A percentile compares a stretch with the other conserved stretches of the same genome.
phyloP scores from a whole-genome alignment of 2,888 invertebrate species.

The Scaptodrosophila latifasciaeformis region DNA sequence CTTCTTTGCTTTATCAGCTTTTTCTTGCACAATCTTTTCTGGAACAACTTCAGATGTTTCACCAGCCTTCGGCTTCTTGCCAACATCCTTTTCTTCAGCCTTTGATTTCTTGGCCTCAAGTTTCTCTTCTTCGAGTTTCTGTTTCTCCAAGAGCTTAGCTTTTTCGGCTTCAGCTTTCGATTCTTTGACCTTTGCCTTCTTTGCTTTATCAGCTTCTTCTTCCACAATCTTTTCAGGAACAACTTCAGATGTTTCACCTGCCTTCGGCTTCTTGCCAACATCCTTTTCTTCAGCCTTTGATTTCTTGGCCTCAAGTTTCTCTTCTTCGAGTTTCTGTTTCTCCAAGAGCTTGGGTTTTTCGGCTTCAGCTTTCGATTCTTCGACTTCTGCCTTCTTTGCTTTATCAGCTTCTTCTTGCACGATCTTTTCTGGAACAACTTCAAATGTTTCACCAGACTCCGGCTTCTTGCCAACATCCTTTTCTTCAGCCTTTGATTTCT shows the following conservation, averaged over 20 bases:
- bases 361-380: conserved; percentile 4
- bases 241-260: background rate
- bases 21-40: too few relatives aligned
- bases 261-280: conserved; percentile 5
- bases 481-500: background rate
- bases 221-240: conserved; percentile 19
- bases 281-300: background rate
- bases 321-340: background rate
- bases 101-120: too few relatives aligned
- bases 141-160: too few relatives aligned
- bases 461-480: background rate
- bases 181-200: conserved; percentile 26
- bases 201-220: conserved; percentile 24
- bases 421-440: conserved; percentile 5
- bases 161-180: conserved; percentile 8
- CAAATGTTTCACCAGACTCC: conserved; percentile 3
- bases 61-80: too few relatives aligned
- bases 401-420: conserved; percentile 10
- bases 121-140: too few relatives aligned
- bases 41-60: too few relatives aligned
- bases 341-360: conserved; percentile 1
- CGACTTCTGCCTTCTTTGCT: conserved; percentile 26
- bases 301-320: background rate
- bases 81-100: too few relatives aligned
- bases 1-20: too few relatives aligned